Evolutionary conservation across 2,797 vertebrate genomes (phyloP).

Genomic region (Catostomus latipinnis): DNA sequence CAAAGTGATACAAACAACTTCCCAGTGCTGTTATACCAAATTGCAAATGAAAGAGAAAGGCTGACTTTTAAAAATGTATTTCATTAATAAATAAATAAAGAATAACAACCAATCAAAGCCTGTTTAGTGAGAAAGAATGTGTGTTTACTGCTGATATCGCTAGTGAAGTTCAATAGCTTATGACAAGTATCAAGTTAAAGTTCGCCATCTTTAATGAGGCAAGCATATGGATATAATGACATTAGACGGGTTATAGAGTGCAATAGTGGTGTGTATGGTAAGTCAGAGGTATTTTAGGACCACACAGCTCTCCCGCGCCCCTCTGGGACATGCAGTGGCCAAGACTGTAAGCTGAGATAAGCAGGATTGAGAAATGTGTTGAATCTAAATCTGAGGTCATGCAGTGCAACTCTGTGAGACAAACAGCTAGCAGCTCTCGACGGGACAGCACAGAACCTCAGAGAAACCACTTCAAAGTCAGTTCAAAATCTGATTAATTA

Average conservation of each 20-base stretch:
- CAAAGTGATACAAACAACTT: too few species aligned
- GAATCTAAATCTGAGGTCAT: constrained; percentile 59
- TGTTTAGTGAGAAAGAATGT: neutral
- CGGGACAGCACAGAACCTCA: constrained; percentile 4
- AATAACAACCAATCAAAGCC: too few species aligned
- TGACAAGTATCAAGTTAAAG: constrained; percentile 16
- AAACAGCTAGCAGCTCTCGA: constrained; percentile 20
- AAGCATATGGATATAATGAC: constrained; percentile 4
- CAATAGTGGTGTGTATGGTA: constrained; percentile 14
- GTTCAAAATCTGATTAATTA: neutral
- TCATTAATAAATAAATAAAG: too few species aligned
- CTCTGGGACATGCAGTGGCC: constrained; percentile 53
- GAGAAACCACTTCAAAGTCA: constrained; percentile 10
- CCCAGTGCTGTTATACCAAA: too few species aligned
- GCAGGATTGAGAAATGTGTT: constrained; percentile 29
- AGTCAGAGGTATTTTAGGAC: constrained; percentile 37
- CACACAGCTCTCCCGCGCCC: constrained; percentile 5
- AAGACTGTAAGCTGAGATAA: constrained; percentile 63
- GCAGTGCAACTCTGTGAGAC: constrained; percentile 33
- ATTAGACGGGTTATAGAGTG: neutral
- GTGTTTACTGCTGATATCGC: constrained; percentile 4
- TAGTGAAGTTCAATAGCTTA: neutral
- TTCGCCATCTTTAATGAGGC: neutral
- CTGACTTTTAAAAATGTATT: too few species aligned
- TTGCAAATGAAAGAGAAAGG: too few species aligned